A percentile compares a stretch with the other conserved stretches of the same genome.
Conservation (phyloP, 2,797 vertebrate species). For the Lerista edwardsae region DNA sequence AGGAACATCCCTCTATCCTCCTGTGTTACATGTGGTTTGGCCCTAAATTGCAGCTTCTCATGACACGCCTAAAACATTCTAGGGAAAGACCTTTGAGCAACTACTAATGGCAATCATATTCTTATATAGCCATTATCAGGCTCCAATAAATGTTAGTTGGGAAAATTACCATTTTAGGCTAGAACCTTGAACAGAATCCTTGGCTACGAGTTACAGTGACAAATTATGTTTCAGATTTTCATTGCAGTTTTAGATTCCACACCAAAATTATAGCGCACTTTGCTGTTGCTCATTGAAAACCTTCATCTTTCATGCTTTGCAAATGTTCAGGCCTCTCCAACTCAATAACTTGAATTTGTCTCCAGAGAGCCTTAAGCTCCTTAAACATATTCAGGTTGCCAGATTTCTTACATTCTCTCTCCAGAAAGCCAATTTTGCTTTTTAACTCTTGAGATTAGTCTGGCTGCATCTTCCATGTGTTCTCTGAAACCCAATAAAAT, state of each 20-base stretch:
- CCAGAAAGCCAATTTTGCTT: constrained; percentile 73
- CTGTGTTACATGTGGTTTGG: background rate
- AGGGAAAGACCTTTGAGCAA: background rate
- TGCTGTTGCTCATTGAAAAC: constrained; percentile 64
- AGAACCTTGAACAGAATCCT: constrained; percentile 56
- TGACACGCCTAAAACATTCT: background rate
- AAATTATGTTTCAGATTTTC: constrained; percentile 70
- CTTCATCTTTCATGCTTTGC: constrained; percentile 54
- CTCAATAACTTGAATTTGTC: constrained; percentile 72
- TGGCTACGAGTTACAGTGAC: constrained; percentile 61
- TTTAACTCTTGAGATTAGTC: constrained; percentile 67
- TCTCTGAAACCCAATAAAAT: constrained; percentile 72
- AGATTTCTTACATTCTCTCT: constrained; percentile 74
- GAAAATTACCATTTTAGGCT: constrained; percentile 55
- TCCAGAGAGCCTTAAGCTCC: constrained; percentile 69
- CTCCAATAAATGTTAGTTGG: background rate
- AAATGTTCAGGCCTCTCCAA: constrained; percentile 69
- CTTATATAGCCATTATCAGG: background rate
- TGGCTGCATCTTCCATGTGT: constrained; percentile 65
- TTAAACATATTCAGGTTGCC: constrained; percentile 76
- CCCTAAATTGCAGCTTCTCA: background rate
- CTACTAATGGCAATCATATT: background rate
- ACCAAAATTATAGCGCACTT: constrained; percentile 55
- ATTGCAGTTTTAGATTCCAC: constrained; percentile 62
- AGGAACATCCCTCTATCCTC: too few relatives aligned